phyloP scores from a whole-genome alignment of 2,797 vertebrate species.

The Delichon dasypus region DNA sequence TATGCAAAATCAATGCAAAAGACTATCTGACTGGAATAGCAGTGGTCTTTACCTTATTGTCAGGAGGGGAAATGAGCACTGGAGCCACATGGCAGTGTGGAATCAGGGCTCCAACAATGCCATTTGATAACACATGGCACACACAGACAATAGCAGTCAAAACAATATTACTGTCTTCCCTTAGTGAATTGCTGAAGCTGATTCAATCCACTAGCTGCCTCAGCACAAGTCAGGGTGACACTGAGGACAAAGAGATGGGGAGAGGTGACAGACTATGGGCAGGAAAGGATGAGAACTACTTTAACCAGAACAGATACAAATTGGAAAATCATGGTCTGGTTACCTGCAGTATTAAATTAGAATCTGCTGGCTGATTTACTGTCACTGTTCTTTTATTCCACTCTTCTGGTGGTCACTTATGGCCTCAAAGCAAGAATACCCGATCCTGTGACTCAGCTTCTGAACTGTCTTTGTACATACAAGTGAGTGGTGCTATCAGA shows the following conservation, averaged over 20 bases:
- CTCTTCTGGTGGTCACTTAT: neutral
- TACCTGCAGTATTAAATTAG: neutral
- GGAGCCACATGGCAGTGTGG: neutral
- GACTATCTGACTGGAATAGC: neutral
- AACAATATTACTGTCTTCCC: neutral
- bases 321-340: neutral
- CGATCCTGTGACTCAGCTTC: neutral
- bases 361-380: neutral
- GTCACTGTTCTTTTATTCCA: neutral
- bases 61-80: neutral
- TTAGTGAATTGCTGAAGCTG: constrained; percentile 2
- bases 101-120: neutral
- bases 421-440: neutral
- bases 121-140: neutral
- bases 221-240: constrained; percentile 8
- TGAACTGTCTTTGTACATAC: neutral
- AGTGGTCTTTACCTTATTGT: neutral
- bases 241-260: neutral
- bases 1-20: neutral
- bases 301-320: neutral
- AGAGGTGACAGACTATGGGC: neutral
- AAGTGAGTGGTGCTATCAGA: neutral
- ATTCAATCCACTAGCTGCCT: neutral
- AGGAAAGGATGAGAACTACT: neutral
- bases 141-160: neutral